phyloP scores from a whole-genome alignment of 2,888 invertebrate genomes.

The Phyllotreta cruciferae region DNA sequence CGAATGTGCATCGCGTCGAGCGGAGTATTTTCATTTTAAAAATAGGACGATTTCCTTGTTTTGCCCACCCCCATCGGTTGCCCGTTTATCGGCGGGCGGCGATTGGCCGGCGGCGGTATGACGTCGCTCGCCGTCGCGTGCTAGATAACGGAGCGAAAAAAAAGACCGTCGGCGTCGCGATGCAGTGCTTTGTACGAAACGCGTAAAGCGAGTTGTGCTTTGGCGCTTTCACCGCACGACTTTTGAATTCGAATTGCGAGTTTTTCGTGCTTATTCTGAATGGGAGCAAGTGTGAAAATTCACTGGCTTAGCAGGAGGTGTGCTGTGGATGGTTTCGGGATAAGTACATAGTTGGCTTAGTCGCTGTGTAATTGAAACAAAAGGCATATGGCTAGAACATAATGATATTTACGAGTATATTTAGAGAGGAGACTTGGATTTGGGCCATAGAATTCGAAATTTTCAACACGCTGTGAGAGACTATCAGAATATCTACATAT shows the following conservation, averaged over 20 bases:
- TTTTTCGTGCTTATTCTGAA: neutral
- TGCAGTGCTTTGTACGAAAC: constrained; percentile 32
- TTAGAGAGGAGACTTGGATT: constrained; percentile 37
- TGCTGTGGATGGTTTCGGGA: no score
- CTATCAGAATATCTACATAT: constrained; percentile 30
- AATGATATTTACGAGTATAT: constrained; percentile 28
- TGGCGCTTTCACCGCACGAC: constrained; percentile 1
- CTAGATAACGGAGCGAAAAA: constrained; percentile 30
- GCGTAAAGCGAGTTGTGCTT: constrained; percentile 24
- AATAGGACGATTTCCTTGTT: constrained; percentile 1
- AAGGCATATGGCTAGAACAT: constrained; percentile 20
- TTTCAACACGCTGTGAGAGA: constrained; percentile 33
- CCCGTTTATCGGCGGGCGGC: constrained; percentile 3
- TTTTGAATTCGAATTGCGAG: constrained; percentile 4
- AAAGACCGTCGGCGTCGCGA: constrained; percentile 28
- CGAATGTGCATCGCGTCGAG: neutral
- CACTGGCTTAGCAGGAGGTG: no score
- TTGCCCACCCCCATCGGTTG: constrained; percentile 8
- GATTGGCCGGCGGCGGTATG: constrained; percentile 28
- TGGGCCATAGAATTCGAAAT: constrained; percentile 38
- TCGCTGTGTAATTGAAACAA: constrained; percentile 13
- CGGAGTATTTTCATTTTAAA: neutral
- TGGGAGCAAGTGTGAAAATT: neutral
- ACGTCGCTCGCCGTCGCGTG: constrained; percentile 36
- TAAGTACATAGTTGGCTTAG: no score